phyloP scores from a whole-genome alignment of 2,888 invertebrate genomes.

The Aricia artaxerxes region DNA sequence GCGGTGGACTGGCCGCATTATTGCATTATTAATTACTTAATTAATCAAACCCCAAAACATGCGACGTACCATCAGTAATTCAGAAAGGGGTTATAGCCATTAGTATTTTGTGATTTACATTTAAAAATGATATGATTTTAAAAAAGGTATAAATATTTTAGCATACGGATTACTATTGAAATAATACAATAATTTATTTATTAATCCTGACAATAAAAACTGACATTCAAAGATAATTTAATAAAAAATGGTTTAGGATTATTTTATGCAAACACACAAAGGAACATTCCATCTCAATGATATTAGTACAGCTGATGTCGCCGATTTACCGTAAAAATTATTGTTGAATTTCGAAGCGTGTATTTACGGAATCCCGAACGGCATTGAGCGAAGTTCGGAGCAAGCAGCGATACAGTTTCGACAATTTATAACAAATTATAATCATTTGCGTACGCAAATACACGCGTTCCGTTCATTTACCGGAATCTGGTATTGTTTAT shows the following conservation, averaged over 20 bases:
- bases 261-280: no score
- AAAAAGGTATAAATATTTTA: not conserved
- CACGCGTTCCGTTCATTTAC: not conserved
- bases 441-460: slow-evolving; percentile 19
- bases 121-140: not conserved
- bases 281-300: not conserved
- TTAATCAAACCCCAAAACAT: slow-evolving; percentile 13
- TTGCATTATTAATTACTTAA: slow-evolving; percentile 17
- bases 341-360: not conserved
- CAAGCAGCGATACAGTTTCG: not conserved
- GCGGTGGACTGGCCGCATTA: not conserved
- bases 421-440: slow-evolving; percentile 17
- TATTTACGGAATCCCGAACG: not conserved
- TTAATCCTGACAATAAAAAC: not conserved
- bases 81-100: not conserved
- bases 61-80: slow-evolving; percentile 5
- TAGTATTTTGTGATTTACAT: not conserved
- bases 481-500: slow-evolving; percentile 16
- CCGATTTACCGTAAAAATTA: not conserved
- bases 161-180: not conserved
- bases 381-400: not conserved
- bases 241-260: no score
- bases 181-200: no score
- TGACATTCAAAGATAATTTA: no score
- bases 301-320: not conserved